Percentiles rank a stretch among this genome's conserved stretches.
phyloP scores from a whole-genome alignment of 2,113 vertebrate species.

The Eudorcas thomsonii region DNA sequence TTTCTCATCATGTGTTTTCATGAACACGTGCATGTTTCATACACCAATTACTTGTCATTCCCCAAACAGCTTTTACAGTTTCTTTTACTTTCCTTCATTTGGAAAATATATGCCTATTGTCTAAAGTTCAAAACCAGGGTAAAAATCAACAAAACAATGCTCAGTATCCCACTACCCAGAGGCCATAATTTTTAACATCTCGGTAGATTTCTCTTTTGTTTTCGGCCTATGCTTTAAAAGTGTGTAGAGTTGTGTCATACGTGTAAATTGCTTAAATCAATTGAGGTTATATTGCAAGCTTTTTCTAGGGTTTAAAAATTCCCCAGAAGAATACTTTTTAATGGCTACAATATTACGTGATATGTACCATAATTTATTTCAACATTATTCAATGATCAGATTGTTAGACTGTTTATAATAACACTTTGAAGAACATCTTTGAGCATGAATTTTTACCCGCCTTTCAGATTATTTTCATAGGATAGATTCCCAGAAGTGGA shows the following conservation, averaged over 20 bases:
- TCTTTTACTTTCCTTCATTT: not conserved
- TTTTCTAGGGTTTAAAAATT: constrained; percentile 23
- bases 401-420: constrained; percentile 36
- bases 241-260: not conserved
- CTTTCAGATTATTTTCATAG: constrained; percentile 66
- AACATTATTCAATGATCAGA: constrained; percentile 31
- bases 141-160: not conserved
- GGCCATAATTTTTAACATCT: not conserved
- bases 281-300: not conserved
- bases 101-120: not conserved
- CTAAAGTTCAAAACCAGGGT: not conserved
- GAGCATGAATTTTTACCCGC: constrained; percentile 57
- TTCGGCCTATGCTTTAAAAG: not conserved
- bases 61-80: not conserved
- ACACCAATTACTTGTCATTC: not conserved
- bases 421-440: constrained; percentile 52
- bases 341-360: not conserved
- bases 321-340: constrained; percentile 10
- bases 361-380: constrained; percentile 35
- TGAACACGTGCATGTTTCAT: rapidly evolving
- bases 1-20: not conserved
- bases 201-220: not conserved
- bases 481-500: constrained; percentile 69
- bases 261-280: constrained; percentile 15
- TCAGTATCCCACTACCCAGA: not conserved